phyloP scores from a whole-genome alignment of 2,888 invertebrate species.

The Apotomis turbidana region DNA sequence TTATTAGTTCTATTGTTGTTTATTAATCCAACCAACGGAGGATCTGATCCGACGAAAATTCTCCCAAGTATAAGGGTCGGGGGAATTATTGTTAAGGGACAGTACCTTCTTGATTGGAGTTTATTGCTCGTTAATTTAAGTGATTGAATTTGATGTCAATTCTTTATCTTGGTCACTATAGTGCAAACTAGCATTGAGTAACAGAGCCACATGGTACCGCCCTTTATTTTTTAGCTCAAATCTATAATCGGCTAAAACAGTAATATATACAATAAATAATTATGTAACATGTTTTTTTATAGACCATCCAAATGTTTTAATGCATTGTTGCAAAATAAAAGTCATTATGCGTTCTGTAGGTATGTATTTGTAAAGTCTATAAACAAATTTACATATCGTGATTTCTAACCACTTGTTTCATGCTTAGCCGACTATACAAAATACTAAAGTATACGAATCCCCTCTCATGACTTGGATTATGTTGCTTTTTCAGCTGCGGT shows the following conservation, averaged over 20 bases:
- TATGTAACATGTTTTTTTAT: not conserved
- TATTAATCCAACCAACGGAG: conserved; percentile 20
- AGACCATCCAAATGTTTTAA: not conserved
- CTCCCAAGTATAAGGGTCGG: not conserved
- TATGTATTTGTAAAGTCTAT: not conserved
- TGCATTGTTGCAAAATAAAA: not conserved
- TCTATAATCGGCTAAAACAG: not conserved
- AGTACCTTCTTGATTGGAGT: conserved; percentile 12
- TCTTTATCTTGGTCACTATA: conserved; percentile 20
- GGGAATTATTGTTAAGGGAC: not conserved
- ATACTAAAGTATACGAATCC: conserved; percentile 26
- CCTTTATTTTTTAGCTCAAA: not conserved
- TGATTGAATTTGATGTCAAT: conserved; percentile 28
- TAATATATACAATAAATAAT: not conserved
- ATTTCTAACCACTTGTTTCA: not conserved
- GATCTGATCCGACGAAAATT: not conserved
- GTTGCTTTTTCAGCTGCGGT: conserved; percentile 1
- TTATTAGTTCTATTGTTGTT: conserved; percentile 44
- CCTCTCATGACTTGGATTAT: too few species aligned
- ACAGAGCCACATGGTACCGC: conserved; percentile 15
- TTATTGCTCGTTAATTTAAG: conserved; percentile 27
- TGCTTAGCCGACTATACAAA: not conserved
- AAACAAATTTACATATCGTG: conserved; percentile 3
- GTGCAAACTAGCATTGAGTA: conserved; percentile 22
- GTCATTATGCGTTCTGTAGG: not conserved